A percentile compares a stretch with the other conserved stretches of the same genome.
Evolutionary conservation across 2,797 vertebrate species (phyloP).

Genomic region (Poliocrania exsul): DNA sequence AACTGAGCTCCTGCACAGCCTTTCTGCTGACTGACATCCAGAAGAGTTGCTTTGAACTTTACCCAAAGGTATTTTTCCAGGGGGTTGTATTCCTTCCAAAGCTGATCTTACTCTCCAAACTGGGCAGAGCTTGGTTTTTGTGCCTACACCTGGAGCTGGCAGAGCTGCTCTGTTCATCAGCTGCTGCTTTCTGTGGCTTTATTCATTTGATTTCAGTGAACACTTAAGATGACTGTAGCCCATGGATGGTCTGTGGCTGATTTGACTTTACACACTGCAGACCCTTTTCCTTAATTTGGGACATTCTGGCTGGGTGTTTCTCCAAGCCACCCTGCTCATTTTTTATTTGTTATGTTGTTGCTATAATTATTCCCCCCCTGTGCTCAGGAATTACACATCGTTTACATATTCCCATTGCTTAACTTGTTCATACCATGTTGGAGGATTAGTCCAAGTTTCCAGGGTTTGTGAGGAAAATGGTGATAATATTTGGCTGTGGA

Average conservation of each 20-base stretch:
- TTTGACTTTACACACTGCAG: background rate
- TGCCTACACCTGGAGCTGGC: background rate
- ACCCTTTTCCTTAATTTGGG: background rate
- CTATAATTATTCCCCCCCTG: background rate
- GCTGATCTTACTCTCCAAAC: background rate
- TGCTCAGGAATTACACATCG: background rate
- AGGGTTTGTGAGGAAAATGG: background rate
- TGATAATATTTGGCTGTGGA: background rate
- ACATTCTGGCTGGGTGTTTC: background rate
- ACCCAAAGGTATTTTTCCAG: background rate
- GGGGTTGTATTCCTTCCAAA: background rate
- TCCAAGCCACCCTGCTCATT: background rate
- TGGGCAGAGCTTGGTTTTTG: background rate
- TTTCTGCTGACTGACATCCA: background rate
- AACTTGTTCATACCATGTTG: background rate
- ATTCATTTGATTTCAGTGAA: background rate
- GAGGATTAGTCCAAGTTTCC: background rate
- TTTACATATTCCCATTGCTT: background rate
- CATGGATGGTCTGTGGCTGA: background rate
- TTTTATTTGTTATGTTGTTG: background rate
- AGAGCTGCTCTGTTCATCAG: background rate
- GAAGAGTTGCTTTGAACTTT: background rate
- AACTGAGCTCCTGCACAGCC: background rate
- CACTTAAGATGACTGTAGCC: background rate
- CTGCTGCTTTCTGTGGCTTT: background rate